A percentile compares a stretch with the other conserved stretches of the same genome.
These are phyloP conservation scores for Lonchura striata DNA, from an alignment of 2,113 vertebrate species.

Conservation along the genomic window DNA sequence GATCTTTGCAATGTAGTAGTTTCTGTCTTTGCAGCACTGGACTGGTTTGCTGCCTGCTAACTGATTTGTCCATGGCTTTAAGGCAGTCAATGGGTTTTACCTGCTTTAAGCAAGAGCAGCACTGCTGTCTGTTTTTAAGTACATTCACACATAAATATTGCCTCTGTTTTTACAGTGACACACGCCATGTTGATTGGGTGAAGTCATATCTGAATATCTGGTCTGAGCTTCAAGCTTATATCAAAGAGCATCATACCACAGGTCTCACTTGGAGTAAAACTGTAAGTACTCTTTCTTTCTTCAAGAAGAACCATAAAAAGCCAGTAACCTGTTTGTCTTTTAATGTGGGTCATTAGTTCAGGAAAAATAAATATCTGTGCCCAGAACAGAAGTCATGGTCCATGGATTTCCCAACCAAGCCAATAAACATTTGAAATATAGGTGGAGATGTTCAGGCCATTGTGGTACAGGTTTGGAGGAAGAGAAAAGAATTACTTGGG, in stretches of 20 bases:
- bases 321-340: not conserved
- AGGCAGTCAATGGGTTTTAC: not conserved
- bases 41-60: not conserved
- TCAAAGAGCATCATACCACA: conserved; percentile 92
- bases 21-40: not conserved
- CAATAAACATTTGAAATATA: not conserved
- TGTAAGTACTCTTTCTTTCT: conserved; percentile 76
- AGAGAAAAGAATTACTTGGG: not conserved
- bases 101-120: not conserved
- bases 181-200: conserved; percentile 94
- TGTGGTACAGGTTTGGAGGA: not conserved
- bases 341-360: not conserved
- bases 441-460: not conserved
- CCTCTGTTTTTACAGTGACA: conserved; percentile 78
- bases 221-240: conserved; percentile 91
- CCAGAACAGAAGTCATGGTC: not conserved
- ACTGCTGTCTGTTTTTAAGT: not conserved
- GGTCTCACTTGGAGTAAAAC: conserved; percentile 91
- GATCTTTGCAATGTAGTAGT: not conserved
- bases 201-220: conserved; percentile 92
- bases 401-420: not conserved
- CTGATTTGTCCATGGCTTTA: not conserved
- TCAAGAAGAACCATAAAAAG: not conserved
- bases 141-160: not conserved
- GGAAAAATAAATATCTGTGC: not conserved